Conservation (phyloP, 2,797 vertebrate species). For the Hippocampus kuda region DNA sequence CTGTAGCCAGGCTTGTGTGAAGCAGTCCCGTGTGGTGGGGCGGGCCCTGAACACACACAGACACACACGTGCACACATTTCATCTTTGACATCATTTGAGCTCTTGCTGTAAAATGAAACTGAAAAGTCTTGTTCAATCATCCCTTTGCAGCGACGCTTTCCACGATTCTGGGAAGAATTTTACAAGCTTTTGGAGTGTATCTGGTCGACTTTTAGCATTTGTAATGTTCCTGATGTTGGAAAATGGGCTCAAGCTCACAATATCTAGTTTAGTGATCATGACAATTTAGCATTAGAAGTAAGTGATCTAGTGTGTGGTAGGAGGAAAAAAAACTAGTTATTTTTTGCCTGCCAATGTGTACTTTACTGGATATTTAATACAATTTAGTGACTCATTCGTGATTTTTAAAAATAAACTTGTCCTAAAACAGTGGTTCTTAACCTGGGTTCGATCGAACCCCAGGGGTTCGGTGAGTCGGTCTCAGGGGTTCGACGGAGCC, state of each 20-base stretch:
- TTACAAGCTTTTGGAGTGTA: not conserved
- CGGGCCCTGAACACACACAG: slow-evolving; percentile 73
- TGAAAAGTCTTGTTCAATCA: not conserved
- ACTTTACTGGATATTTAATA: no score
- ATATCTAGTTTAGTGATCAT: not conserved
- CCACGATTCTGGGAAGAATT: not conserved
- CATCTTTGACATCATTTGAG: not conserved
- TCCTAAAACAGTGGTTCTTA: no score
- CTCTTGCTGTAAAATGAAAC: not conserved
- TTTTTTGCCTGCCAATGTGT: no score
- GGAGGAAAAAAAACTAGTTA: no score
- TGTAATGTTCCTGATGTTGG: not conserved
- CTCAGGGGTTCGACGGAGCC: no score
- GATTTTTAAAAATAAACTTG: no score
- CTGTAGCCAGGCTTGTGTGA: slow-evolving; percentile 88
- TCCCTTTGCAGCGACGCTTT: not conserved
- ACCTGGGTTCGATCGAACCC: no score
- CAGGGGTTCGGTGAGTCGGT: no score
- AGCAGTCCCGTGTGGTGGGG: slow-evolving; percentile 82
- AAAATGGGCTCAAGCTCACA: not conserved
- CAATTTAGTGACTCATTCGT: no score
- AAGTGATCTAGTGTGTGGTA: no score
- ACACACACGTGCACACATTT: no score
- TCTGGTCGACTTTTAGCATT: not conserved
- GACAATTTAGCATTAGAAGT: no score